A percentile compares a stretch with the other conserved stretches of the same genome.
phyloP scores from a whole-genome alignment of 2,888 invertebrate species.

The Pseudoips prasinana region DNA sequence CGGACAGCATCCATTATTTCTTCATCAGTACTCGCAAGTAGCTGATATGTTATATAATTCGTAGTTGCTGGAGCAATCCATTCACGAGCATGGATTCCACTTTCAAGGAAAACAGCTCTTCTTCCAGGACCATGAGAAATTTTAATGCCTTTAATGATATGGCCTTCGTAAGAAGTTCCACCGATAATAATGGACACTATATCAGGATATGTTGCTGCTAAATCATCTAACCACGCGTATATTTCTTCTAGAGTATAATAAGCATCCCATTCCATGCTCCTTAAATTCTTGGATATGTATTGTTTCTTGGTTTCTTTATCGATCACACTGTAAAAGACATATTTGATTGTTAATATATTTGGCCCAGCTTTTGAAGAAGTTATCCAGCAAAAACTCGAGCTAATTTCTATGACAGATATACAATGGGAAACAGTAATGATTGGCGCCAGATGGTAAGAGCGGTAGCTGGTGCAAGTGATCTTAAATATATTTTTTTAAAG shows the following conservation, averaged over 20 bases:
- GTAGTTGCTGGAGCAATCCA: slow-evolving; percentile 86
- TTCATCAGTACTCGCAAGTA: slow-evolving; percentile 77
- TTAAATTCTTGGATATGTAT: slow-evolving; percentile 44
- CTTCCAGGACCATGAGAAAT: slow-evolving; percentile 60
- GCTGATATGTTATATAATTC: slow-evolving; percentile 82
- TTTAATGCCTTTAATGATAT: slow-evolving; percentile 72
- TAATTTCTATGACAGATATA: too few relatives aligned
- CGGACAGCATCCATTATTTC: slow-evolving; percentile 70
- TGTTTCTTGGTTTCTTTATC: slow-evolving; percentile 65
- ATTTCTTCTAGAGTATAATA: slow-evolving; percentile 84
- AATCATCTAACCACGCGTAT: slow-evolving; percentile 79
- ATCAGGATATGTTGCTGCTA: slow-evolving; percentile 66
- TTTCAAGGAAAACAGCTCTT: slow-evolving; percentile 62
- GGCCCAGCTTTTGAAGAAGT: too few relatives aligned
- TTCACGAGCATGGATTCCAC: slow-evolving; percentile 88
- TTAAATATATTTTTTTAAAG: too few relatives aligned
- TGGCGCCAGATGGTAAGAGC: too few relatives aligned
- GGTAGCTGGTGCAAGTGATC: too few relatives aligned
- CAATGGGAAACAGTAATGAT: too few relatives aligned
- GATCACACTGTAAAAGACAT: slow-evolving; percentile 64
- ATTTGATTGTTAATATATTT: not conserved
- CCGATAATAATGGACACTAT: slow-evolving; percentile 60
- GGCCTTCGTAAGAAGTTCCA: slow-evolving; percentile 71
- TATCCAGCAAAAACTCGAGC: too few relatives aligned
- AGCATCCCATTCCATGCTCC: slow-evolving; percentile 77